Conservation (phyloP, 2,113 vertebrate species). For the Albula goreensis region DNA sequence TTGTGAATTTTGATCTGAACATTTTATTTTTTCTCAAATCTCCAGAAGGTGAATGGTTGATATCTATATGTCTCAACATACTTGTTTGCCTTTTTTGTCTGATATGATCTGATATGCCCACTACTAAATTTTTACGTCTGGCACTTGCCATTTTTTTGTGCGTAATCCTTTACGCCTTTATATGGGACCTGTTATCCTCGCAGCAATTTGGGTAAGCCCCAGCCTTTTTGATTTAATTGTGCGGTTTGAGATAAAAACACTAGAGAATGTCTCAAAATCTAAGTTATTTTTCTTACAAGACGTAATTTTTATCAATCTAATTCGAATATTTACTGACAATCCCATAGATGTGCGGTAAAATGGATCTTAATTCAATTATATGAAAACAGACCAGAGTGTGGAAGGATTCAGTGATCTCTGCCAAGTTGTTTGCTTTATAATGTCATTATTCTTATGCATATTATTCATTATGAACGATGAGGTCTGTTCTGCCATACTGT, state of each 20-base stretch:
- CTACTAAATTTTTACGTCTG: slow-evolving; percentile 2
- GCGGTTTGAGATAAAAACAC: not conserved
- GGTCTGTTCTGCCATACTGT: too few species aligned
- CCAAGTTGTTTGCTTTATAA: too few species aligned
- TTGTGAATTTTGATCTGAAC: not conserved
- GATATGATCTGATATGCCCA: not conserved
- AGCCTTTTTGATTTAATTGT: not conserved
- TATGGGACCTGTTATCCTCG: not conserved
- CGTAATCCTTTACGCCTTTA: slow-evolving; percentile 11
- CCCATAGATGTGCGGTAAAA: too few species aligned
- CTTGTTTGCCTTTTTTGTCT: slow-evolving; percentile 10
- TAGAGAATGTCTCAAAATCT: not conserved
- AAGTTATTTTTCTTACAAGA: too few species aligned
- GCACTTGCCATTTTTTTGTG: slow-evolving; percentile 5
- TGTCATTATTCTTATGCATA: too few species aligned
- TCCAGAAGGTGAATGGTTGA: not conserved
- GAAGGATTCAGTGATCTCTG: too few species aligned
- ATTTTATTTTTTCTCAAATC: not conserved
- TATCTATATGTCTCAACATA: not conserved
- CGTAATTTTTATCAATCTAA: too few species aligned
- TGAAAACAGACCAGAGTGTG: too few species aligned
- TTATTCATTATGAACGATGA: too few species aligned
- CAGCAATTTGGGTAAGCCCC: slow-evolving; percentile 41
- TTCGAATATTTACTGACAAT: too few species aligned
- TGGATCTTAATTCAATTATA: too few species aligned